Percentiles rank a stretch among this genome's conserved stretches.
Conservation (phyloP, 2,888 invertebrate genomes). For the Aethes cnicana region DNA sequence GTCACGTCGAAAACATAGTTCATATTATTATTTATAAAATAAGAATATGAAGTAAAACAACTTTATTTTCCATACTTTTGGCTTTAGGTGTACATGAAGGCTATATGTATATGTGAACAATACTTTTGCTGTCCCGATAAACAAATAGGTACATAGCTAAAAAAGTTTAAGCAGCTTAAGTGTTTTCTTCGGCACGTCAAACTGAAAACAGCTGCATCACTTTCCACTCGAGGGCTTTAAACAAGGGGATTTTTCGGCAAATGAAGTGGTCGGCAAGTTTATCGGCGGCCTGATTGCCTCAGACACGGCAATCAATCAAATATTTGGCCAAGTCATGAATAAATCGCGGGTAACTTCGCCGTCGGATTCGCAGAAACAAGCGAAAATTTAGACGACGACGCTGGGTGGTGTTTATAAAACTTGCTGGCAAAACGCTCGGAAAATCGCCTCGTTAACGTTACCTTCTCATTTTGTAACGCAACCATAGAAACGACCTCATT, state of each 20-base stretch:
- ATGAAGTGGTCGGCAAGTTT: conserved; percentile 75
- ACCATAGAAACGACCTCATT: too few relatives aligned
- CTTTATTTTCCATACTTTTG: too few relatives aligned
- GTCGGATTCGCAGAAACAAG: conserved; percentile 36
- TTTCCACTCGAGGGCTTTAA: conserved; percentile 55
- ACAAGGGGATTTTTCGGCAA: conserved; percentile 66
- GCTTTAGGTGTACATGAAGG: too few relatives aligned
- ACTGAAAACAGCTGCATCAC: conserved; percentile 61
- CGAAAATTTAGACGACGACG: conserved; percentile 19
- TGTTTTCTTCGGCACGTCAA: conserved; percentile 34
- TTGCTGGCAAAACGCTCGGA: background rate
- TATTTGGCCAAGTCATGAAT: conserved; percentile 44
- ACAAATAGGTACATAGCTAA: conserved; percentile 31
- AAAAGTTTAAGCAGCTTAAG: background rate
- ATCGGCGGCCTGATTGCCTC: conserved; percentile 66
- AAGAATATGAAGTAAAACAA: too few relatives aligned
- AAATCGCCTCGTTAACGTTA: too few relatives aligned
- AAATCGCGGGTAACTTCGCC: conserved; percentile 45
- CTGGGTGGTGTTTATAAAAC: conserved; percentile 20
- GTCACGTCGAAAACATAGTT: too few relatives aligned
- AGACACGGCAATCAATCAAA: conserved; percentile 78
- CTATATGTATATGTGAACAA: too few relatives aligned
- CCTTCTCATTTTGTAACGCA: too few relatives aligned
- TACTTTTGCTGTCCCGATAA: conserved; percentile 2
- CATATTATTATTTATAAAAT: too few relatives aligned